phyloP scores from a whole-genome alignment of 2,888 invertebrate species.

The Melanotus villosus region DNA sequence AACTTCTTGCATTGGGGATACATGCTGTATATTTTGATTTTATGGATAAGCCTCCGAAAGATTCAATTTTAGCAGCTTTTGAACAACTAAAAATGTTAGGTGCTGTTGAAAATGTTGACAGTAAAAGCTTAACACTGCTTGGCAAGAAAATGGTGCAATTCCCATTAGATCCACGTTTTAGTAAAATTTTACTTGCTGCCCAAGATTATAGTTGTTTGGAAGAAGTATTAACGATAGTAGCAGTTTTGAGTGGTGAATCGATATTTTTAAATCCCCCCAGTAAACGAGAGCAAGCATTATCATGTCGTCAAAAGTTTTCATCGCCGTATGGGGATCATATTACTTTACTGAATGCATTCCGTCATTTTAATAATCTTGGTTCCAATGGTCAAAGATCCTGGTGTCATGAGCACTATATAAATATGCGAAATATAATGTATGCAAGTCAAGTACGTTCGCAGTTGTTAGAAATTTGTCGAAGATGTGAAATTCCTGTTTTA shows the following conservation, averaged over 20 bases:
- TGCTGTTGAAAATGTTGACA: slow-evolving; percentile 75
- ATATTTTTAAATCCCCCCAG: slow-evolving; percentile 82
- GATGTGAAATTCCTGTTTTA: slow-evolving; percentile 73
- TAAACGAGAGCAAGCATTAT: slow-evolving; percentile 83
- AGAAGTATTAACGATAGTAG: slow-evolving; percentile 88
- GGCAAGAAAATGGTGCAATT: slow-evolving; percentile 92
- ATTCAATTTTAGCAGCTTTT: slow-evolving; percentile 78
- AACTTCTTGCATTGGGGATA: slow-evolving; percentile 88
- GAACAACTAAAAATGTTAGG: slow-evolving; percentile 77
- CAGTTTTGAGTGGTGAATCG: slow-evolving; percentile 90
- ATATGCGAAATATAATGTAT: slow-evolving; percentile 85
- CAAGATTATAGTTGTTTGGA: slow-evolving; percentile 83
- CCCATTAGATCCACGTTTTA: slow-evolving; percentile 92
- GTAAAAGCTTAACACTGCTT: slow-evolving; percentile 79
- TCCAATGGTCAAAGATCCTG: slow-evolving; percentile 83
- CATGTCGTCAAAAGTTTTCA: slow-evolving; percentile 83
- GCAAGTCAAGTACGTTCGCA: slow-evolving; percentile 87
- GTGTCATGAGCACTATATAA: slow-evolving; percentile 92
- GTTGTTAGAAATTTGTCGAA: slow-evolving; percentile 76
- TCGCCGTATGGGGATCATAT: slow-evolving; percentile 93
- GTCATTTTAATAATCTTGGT: slow-evolving; percentile 81
- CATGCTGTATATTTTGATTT: slow-evolving; percentile 89
- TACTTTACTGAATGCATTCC: slow-evolving; percentile 90
- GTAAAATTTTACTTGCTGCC: slow-evolving; percentile 86
- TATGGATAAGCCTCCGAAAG: slow-evolving; percentile 88